phyloP scores from a whole-genome alignment of 1,140 invertebrate species.

The Diprion similis region DNA sequence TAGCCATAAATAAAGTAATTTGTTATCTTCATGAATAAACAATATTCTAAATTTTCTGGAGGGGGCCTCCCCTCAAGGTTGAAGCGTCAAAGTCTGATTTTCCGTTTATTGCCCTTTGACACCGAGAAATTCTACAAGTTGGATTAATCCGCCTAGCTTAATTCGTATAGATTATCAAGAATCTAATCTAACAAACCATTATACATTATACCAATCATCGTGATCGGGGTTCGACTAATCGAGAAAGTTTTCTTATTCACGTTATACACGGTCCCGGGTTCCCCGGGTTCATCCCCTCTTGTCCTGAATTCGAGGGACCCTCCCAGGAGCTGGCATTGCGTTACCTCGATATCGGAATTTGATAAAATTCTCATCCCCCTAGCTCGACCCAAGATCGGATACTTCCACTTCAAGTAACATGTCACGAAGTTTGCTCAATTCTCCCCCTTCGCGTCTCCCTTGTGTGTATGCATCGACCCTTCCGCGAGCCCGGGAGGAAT shows the following conservation, averaged over 20 bases:
- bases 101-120: no score
- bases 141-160: neutral
- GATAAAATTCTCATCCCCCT: slow-evolving; percentile 49
- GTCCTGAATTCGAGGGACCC: neutral
- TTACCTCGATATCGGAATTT: slow-evolving; percentile 57
- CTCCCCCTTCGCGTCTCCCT: slow-evolving; percentile 19
- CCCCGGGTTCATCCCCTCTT: neutral
- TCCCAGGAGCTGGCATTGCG: neutral
- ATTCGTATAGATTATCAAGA: neutral
- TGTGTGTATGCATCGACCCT: neutral
- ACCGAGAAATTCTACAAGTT: neutral
- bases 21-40: no score
- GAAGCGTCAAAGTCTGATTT: no score
- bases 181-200: neutral
- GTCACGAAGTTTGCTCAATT: slow-evolving; percentile 54
- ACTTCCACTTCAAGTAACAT: slow-evolving; percentile 59
- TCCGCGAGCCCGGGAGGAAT: neutral
- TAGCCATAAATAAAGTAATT: no score
- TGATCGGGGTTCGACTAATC: neutral
- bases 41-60: no score
- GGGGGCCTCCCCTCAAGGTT: no score
- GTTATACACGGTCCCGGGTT: neutral
- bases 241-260: neutral
- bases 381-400: slow-evolving; percentile 48
- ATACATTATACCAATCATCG: neutral